Base-by-base conservation (phyloP, 2,113 vertebrate genomes). In the Grallaria varia region DNA sequence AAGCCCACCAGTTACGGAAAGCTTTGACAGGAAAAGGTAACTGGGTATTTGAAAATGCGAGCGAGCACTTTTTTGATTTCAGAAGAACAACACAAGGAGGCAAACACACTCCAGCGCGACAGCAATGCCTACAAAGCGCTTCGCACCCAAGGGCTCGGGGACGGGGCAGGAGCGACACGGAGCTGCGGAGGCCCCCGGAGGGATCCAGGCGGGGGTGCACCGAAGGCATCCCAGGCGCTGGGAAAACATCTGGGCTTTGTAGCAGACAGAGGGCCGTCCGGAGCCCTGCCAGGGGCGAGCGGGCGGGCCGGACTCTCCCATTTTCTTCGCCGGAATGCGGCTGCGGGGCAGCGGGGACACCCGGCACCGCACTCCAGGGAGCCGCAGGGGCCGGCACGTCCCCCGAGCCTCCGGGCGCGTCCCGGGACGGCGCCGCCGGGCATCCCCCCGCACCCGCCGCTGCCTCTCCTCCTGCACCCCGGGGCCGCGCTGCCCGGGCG, bases 91-190 rank as follows among this genome's bases (percentile, higher is more conserved):
- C 9, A 8, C 44, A 52, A 62, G 39, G 55, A 79, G 56, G 47
- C 27, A 83, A 30, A 52, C 4, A 25, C 11, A 3, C 21, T 33
- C n/a, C 58, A 47, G 63, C 5, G 10, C 12, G 24, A 3, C 55
- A 25, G 6, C 7, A 28, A 71, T 0, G 8, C 23, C 23, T 15
- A 6, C 24, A 24, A 12, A 23, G 10, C 12, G 5, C 18, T 37
- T 8, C 1, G 10, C 33, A 7, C 20, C 10, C 6, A 3, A 18
- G 12, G 33, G 33, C 44, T 30, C 8, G 0, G 45, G 2, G 12
- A 39, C 1, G 4, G 14, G 2, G 2, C 21, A 39, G 45, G 30
- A 53, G 44, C 2, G 2, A 7, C 13, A 0, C 2, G 16, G 0
- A 27, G 11, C 53, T n/a, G 60, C 1, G 4, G 24, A n/a, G 28